Conservation (phyloP, 2,888 invertebrate species). For the Tetheella fluctuosa region DNA sequence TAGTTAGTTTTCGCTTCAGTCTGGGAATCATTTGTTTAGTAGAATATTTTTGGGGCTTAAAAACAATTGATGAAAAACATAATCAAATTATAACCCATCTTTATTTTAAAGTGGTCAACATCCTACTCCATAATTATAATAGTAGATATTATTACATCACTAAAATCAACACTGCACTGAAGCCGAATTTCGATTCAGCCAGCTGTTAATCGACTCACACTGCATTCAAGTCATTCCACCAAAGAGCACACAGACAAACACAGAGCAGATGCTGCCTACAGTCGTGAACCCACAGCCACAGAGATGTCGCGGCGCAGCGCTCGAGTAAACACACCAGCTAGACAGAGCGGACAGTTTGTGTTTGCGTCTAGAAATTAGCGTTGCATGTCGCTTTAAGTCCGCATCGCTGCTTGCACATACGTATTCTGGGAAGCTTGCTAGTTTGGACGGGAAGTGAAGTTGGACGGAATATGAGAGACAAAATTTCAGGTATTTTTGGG, state of each 20-base stretch:
- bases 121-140: too few relatives aligned
- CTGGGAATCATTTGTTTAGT: too few relatives aligned
- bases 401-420: constrained; percentile 19
- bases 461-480: background rate
- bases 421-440: constrained; percentile 47
- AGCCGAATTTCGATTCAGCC: background rate
- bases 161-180: background rate
- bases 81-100: too few relatives aligned
- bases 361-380: constrained; percentile 72
- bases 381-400: constrained; percentile 42
- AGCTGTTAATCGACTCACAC: background rate
- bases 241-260: constrained; percentile 1
- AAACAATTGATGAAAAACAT: too few relatives aligned
- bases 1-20: too few relatives aligned
- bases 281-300: background rate
- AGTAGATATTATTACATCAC: too few relatives aligned
- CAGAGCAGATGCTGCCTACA: background rate
- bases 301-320: constrained; percentile 15
- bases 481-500: too few relatives aligned
- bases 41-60: too few relatives aligned
- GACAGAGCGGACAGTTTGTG: constrained; percentile 40
- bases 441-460: background rate
- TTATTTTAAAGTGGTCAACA: too few relatives aligned
- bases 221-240: background rate
- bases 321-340: constrained; percentile 1